phyloP scores from a whole-genome alignment of 2,113 vertebrate species.

The Neolamprologus toae region DNA sequence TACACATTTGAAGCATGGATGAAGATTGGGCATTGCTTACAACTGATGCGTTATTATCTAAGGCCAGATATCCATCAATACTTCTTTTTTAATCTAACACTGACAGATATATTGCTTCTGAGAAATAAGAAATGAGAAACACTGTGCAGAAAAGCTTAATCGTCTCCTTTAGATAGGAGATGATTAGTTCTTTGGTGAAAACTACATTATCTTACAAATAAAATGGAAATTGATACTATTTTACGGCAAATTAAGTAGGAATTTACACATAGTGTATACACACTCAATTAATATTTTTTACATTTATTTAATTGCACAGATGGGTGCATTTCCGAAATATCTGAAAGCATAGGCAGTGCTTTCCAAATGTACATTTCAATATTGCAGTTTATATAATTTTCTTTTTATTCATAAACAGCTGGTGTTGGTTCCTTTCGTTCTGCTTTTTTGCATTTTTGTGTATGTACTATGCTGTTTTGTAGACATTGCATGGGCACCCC shows the following conservation, averaged over 20 bases:
- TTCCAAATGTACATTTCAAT: not conserved
- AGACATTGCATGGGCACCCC: not conserved
- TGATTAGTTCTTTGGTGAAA: conserved; percentile 17
- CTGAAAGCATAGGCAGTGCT: not conserved
- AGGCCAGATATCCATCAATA: conserved; percentile 32
- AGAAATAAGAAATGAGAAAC: conserved; percentile 25
- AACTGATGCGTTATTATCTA: conserved; percentile 9
- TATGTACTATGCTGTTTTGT: not conserved
- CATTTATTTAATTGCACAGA: not conserved
- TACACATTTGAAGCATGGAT: conserved; percentile 1
- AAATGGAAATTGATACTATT: conserved; percentile 21
- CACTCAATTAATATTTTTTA: not conserved
- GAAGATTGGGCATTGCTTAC: not conserved
- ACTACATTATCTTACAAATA: not conserved
- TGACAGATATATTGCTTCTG: conserved; percentile 15
- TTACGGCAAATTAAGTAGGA: not conserved
- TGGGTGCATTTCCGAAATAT: not conserved
- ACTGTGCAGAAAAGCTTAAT: conserved; percentile 1
- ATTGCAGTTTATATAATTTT: not conserved
- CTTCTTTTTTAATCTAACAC: conserved; percentile 18
- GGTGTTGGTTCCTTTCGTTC: not conserved
- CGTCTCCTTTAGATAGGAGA: conserved; percentile 15
- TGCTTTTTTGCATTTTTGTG: not conserved
- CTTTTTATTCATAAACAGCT: not conserved
- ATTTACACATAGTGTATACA: not conserved